Evolutionary conservation across 2,797 vertebrate genomes (phyloP).

Genomic region (Muscicapa comitata): DNA sequence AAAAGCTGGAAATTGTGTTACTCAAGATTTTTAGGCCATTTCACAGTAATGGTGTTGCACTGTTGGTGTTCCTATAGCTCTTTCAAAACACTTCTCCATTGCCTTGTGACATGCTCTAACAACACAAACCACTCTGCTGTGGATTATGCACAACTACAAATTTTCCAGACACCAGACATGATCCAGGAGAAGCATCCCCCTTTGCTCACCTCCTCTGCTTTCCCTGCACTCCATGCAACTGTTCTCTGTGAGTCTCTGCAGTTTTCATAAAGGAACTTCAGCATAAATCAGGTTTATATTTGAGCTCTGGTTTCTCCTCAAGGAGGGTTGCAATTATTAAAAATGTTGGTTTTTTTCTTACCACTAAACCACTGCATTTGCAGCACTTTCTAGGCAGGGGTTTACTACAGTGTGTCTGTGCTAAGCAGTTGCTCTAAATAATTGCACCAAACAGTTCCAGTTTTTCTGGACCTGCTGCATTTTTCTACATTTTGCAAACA

Average conservation of each 20-base stretch:
- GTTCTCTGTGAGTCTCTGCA: not conserved
- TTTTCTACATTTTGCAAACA: conserved; percentile 68
- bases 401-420: not conserved
- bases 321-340: not conserved
- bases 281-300: not conserved
- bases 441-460: conserved; percentile 65
- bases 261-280: not conserved
- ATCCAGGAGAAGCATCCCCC: not conserved
- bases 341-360: not conserved
- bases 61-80: not conserved
- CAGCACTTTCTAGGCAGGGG: not conserved
- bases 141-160: not conserved
- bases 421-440: conserved; percentile 22
- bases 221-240: not conserved
- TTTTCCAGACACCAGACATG: not conserved
- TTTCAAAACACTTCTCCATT: not conserved
- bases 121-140: not conserved
- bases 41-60: not conserved
- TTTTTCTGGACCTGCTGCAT: conserved; percentile 79
- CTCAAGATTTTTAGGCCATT: not conserved
- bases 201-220: not conserved
- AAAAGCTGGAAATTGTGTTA: not conserved
- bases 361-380: not conserved
- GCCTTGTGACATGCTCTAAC: accelerated
- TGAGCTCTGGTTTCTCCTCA: not conserved